Base-by-base conservation (phyloP, 2,113 vertebrate species). In the Thryonomys swinderianus region DNA sequence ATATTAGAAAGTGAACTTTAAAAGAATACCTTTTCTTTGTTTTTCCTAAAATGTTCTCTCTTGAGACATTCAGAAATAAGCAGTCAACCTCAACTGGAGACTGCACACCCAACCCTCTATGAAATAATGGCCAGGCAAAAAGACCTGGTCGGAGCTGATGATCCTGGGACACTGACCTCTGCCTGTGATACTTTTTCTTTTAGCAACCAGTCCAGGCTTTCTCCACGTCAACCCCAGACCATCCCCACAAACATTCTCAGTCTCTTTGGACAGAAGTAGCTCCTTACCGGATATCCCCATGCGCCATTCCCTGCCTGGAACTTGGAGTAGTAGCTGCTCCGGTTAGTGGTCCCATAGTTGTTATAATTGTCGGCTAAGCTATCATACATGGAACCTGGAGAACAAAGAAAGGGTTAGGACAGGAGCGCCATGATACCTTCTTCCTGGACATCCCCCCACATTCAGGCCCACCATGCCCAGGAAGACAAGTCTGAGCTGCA, bases 251-350 rank as follows among this genome's bases (percentile, higher is more conserved):
- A 20, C 5, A 40, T 5, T 16, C 9, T 34, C 10, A 48, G 20
- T 51, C 62, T 85, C 89, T 79, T 34, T 11, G 18, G 40, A 40
- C 1, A 17, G 18, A 61, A 95, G 91, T 42, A 11, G 42, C 3
- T 8, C 21, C 98, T 98, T 98, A 99, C 98, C 98, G 98, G 98
- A 48, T 98, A 98, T 4, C 98, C 98, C 98, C 98, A 98, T 2
- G 0, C 98, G 96, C 98, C 98, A 40, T 95, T 98, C 20, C 98
- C 98, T 25, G 96, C 96, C 78, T 99, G 98, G 90, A 98, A 97
- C 98, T 98, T 99, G 96, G 98, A 79, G 53, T 98, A 98, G 95
- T 99, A 98, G 98, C 97, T 98, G 97, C 97, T 97, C 20, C 98
- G 97, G 90, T 57, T 88, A 79, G 97, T 95, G 23, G 98, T 98